Evolutionary conservation across 53 echinoderm and acorn worm species (phyloP), one percentile per base, ranked within the genome.

Genomic region (Henricia sp.): DNA sequence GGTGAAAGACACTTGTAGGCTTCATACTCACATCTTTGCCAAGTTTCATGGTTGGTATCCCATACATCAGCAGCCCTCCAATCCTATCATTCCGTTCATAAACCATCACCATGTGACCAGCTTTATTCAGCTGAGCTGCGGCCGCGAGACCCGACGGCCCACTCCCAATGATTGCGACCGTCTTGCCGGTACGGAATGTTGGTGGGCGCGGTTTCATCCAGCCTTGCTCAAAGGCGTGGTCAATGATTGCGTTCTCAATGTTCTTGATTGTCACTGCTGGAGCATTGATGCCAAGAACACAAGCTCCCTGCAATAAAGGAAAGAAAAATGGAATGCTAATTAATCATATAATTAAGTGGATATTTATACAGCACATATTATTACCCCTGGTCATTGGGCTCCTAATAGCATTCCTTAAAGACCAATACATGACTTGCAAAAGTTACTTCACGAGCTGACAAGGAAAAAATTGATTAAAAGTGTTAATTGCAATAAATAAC

Each of bases 151-250:
- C 99, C 0, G 99, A 88, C 0, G 99, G 99, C 21, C 99, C 99
- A 23, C 99, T 91, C 2, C 99, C 99, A 26, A 99, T 84, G 8
- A 99, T 68, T 0, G 94, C 99, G 9, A 99, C 94, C 37, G 74
- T 88, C 75, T 95, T 94, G 43, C 95, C 95, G 0, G 94, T 99
- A 13, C 94, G 88, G 46, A 67, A 63, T n/a, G 70, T 38, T 35
- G 99, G 99, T 16, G 94, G 92, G 84, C 95, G 88, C 4, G 99
- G 99, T 23, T 42, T 27, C 54, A 99, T 99, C 99, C 99, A 99
- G n/a, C 99, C 99, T 75, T 99, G 94, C 66, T 99, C 99, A 56
- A 99, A 99, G 60, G 94, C 99, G 26, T 95, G 91, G 88, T 99
- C 99, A 6, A 99, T 99, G 84, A 99, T 99, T 55, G 99, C 80